Conservation (phyloP, 2,888 invertebrate species). For the Nomada fucata region DNA sequence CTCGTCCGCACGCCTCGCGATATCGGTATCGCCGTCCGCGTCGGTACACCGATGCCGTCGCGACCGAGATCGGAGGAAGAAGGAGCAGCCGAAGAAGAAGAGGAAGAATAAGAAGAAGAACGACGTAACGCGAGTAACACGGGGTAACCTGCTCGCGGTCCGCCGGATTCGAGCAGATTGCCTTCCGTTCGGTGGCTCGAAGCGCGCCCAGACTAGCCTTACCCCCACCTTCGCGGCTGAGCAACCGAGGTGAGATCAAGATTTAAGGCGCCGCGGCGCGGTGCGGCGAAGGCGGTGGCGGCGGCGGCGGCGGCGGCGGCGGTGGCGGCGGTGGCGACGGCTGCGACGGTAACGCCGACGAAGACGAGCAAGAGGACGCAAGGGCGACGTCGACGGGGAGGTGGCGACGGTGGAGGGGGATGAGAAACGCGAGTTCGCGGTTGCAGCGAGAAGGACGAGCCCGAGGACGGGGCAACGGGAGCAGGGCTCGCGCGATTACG, state of each 20-base stretch:
- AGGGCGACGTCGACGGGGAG: constrained; percentile 16
- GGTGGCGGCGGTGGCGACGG: constrained; percentile 46
- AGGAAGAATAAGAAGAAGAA: constrained; percentile 6
- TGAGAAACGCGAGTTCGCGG: constrained; percentile 11
- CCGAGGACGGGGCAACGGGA: constrained; percentile 9
- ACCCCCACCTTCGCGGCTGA: constrained; percentile 72
- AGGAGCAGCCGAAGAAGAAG: neutral
- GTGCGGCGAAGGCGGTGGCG: constrained; percentile 34
- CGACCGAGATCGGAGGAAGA: neutral
- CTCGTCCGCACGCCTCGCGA: neutral
- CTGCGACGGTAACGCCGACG: constrained; percentile 32
- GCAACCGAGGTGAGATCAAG: constrained; percentile 79
- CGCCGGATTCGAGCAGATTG: constrained; percentile 84
- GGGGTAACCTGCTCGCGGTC: constrained; percentile 81
- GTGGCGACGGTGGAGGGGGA: constrained; percentile 25
- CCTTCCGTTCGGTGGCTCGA: constrained; percentile 82
- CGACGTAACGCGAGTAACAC: constrained; percentile 47
- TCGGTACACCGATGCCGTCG: neutral
- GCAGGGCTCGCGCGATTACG: constrained; percentile 38
- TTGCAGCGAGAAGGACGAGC: constrained; percentile 7
- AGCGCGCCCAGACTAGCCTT: constrained; percentile 83
- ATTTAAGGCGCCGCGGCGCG: constrained; percentile 78
- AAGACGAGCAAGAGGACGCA: constrained; percentile 52
- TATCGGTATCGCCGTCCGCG: neutral
- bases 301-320: constrained; percentile 49